phyloP scores from a whole-genome alignment of 2,797 vertebrate genomes.

The Crenichthys baileyi region DNA sequence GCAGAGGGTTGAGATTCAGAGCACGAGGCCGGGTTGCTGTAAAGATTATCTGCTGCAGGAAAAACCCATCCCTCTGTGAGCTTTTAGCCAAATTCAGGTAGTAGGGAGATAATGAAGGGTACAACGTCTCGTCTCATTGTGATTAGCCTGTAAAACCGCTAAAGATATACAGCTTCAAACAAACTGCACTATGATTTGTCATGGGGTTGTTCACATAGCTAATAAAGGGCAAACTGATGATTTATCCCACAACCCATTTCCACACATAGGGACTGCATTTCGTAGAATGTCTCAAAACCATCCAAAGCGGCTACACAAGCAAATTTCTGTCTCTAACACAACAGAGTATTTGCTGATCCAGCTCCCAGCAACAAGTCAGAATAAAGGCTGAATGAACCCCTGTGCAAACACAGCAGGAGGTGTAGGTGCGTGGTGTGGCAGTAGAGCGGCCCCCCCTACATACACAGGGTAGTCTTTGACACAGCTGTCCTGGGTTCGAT shows the following conservation, averaged over 20 bases:
- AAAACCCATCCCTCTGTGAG: conserved; percentile 27
- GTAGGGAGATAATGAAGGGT: background rate
- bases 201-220: background rate
- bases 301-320: background rate
- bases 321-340: background rate
- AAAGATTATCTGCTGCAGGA: conserved; percentile 26
- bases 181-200: background rate
- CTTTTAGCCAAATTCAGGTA: conserved; percentile 1
- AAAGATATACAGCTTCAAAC: background rate
- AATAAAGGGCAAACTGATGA: background rate
- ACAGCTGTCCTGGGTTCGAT: no score
- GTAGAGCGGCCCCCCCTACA: no score
- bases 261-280: background rate
- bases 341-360: background rate
- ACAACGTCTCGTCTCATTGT: background rate
- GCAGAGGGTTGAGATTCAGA: conserved; percentile 19
- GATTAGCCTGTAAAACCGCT: background rate
- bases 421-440: no score
- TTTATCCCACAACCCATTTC: background rate
- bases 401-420: no score
- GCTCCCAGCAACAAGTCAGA: background rate
- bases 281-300: background rate
- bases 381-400: background rate
- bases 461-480: no score
- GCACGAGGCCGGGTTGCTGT: conserved; percentile 13